Base-by-base conservation (phyloP, 2,797 vertebrate genomes). In the Luscinia luscinia region DNA sequence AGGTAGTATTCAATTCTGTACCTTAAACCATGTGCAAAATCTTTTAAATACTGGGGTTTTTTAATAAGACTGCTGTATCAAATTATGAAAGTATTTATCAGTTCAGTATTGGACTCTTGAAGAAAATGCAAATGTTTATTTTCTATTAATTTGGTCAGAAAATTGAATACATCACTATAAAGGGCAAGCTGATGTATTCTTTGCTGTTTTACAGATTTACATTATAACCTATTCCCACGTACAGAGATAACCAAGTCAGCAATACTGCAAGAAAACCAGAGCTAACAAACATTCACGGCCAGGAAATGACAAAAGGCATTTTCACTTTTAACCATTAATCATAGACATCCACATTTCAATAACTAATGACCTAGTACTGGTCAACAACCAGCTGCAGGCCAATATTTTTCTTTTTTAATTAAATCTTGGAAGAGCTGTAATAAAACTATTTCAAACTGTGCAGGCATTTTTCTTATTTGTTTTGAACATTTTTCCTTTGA, bases 401-500 rank as follows among this genome's bases (percentile, higher is more conserved):
- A 75, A 24, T 19, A 45, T 48, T 74, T 55, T 40, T 67, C 22
- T 59, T 68, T 72, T 55, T 68, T 26, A 36, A 43, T 28, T 45
- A 17, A 9, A 51, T 49, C 34, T n/a, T n/a, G 93, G 94, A 91
- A 96, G 95, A 95, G 94, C 95, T 66, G 1, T 27, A 79, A 52
- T 24, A 52, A 22, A 41, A 57, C 20, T 40, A 22, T 45, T 76
- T 68, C 68, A 20, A 49, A 26, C 5, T 48, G 70, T 6, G 19
- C 66, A 83, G 52, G 75, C 72, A 32, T 89, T 68, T 92, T 94
- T 90, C 72, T 54, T 40, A 58, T 83, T 84, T 79, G 62, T 85
- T 89, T 89, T 63, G 48, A 91, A 87, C 83, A 87, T 49, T 96
- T 93, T 90, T 95, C 90, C 83, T 96, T 96, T 95, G 89, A 72